Evolutionary conservation across 2,113 vertebrate species (phyloP), one percentile per base, ranked within the genome.

Genomic region (Amphiprion percula): DNA sequence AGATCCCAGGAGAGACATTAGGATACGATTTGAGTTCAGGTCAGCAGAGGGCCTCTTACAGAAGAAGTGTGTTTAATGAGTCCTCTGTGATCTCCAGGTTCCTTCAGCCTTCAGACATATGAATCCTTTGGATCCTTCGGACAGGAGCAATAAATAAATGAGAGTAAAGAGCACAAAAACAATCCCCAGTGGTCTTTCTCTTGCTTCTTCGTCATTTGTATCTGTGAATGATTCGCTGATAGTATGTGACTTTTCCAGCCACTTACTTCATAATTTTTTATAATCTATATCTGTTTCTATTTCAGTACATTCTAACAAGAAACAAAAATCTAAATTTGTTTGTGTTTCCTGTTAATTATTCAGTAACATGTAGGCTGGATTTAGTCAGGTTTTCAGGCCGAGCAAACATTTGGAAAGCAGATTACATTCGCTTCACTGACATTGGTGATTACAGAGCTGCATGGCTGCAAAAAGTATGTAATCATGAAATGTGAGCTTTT

Each of bases 21-120:
- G 37, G 33, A 65, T 16, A 1, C 14, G 41, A 41, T 63, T 26
- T 73, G 63, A 75, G 53, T 30, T 50, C 49, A 37, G 77, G 65
- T 71, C 61, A 79, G 60, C 49, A 70, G 50, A 52, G 63, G 46
- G 50, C 28, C 53, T 39, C 10, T 52, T 30, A 0, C 14, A 62
- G 39, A 47, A 11, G 14, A 33, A 49, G 59, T 49, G 33, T 64
- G 68, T 77, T 63, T 85, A 77, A 85, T 64, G 68, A 73, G 55
- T 56, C 77, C 59, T 50, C 62, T 19, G 72, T 26, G 55, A 70
- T 73, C 49, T 69, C 14, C 30, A n/a, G 61, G 53, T 19, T 53
- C 28, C 28, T 50, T 46, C 41, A 46, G 76, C 28, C 26, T 30
- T 16, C 5, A 28, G 7, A 56, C 15, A 1, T 53, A 21, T 9